A percentile compares a stretch with the other conserved stretches of the same genome.
Conservation (phyloP, 2,113 vertebrate genomes). For the Peromyscus californicus region DNA sequence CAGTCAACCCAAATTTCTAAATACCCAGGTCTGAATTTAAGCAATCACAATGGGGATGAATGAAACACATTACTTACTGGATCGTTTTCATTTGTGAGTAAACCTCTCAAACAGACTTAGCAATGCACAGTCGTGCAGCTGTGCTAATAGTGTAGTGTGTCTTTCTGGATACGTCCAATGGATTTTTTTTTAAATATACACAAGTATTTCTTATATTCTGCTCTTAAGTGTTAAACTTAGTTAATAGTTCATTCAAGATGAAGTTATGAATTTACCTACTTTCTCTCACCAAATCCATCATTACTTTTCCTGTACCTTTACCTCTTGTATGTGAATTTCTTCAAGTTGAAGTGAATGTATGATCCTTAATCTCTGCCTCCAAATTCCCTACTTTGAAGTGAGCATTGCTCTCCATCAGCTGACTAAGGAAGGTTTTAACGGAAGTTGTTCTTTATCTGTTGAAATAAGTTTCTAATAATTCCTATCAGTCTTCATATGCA, state of each 20-base stretch:
- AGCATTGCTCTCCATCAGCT: neutral
- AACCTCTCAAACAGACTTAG: neutral
- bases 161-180: neutral
- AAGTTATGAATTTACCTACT: neutral
- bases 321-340: neutral
- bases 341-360: neutral
- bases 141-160: too few relatives aligned
- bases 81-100: neutral
- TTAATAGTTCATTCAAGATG: neutral
- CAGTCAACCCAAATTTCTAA: neutral
- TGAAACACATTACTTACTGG: neutral
- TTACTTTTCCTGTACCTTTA: neutral
- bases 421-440: neutral
- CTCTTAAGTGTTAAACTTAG: neutral
- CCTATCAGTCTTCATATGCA: neutral
- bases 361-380: neutral
- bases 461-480: neutral
- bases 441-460: neutral
- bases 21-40: neutral
- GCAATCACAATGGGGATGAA: neutral
- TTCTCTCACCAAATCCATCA: neutral
- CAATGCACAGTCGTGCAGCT: neutral
- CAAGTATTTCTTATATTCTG: neutral
- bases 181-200: neutral
- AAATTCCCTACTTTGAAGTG: neutral